Evolutionary conservation across 2,797 vertebrate species (phyloP).

Genomic region (Chloroceryle inda): DNA sequence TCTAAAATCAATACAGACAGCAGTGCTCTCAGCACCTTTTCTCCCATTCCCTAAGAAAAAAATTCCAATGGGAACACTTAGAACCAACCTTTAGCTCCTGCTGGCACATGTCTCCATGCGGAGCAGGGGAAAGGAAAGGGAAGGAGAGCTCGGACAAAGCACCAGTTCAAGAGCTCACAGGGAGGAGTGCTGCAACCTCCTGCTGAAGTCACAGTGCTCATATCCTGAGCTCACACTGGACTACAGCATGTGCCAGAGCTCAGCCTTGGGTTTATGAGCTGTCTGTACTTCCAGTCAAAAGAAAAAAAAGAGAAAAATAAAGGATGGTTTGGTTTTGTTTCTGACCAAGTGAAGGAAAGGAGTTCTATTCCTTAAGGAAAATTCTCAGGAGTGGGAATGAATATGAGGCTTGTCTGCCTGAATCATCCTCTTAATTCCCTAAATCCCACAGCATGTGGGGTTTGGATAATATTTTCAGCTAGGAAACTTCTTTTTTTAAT

Average conservation of each 20-base stretch:
- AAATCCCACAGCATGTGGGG: constrained; percentile 14
- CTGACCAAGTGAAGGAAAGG: constrained; percentile 3
- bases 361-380: constrained; percentile 38
- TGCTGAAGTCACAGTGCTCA: background rate
- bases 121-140: background rate
- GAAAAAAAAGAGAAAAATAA: background rate
- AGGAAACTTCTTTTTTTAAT: background rate
- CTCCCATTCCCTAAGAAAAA: background rate
- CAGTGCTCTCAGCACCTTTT: fast-evolving
- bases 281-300: background rate
- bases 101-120: fast-evolving
- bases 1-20: background rate
- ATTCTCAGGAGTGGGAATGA: constrained; percentile 17
- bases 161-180: background rate
- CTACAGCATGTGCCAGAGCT: background rate
- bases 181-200: background rate
- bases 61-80: background rate
- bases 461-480: background rate
- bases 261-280: background rate
- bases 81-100: background rate
- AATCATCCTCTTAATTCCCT: constrained; percentile 44
- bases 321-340: background rate
- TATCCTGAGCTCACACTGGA: background rate
- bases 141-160: fast-evolving
- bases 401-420: constrained; percentile 6